phyloP scores from a whole-genome alignment of 2,797 vertebrate genomes.

The Hemitrygon akajei region DNA sequence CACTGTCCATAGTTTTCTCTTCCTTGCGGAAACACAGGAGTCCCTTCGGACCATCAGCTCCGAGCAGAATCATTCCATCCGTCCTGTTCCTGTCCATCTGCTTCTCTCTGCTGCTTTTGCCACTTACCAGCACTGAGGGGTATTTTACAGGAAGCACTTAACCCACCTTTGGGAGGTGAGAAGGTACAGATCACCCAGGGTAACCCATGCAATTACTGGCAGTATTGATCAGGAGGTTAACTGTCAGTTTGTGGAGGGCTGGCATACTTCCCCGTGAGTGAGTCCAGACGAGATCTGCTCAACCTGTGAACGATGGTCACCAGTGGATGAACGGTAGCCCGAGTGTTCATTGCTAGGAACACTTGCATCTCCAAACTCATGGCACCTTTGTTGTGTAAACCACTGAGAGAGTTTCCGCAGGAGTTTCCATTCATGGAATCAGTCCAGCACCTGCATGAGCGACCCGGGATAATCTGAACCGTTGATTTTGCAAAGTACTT shows the following conservation, averaged over 20 bases:
- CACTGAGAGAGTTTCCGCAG: conserved; percentile 39
- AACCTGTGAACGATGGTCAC: not conserved
- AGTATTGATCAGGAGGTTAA: not conserved
- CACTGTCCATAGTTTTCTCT: too few species aligned
- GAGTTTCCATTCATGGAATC: not conserved
- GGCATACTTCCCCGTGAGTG: not conserved
- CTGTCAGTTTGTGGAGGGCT: not conserved
- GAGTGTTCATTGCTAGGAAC: not conserved
- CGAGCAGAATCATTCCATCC: too few species aligned
- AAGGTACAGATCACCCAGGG: too few species aligned
- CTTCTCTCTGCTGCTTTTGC: too few species aligned
- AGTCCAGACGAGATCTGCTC: not conserved
- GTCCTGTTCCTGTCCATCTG: too few species aligned
- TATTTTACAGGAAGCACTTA: too few species aligned
- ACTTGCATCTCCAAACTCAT: not conserved
- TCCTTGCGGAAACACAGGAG: too few species aligned
- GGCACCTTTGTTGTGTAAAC: conserved; percentile 38
- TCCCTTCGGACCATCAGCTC: too few species aligned
- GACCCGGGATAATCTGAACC: not conserved
- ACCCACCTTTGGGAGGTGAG: too few species aligned
- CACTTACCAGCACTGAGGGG: too few species aligned
- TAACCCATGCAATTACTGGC: not conserved
- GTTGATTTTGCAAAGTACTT: not conserved
- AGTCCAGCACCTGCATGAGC: not conserved
- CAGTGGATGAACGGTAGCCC: not conserved